Percentiles rank a stretch among this genome's conserved stretches.
These are phyloP conservation scores for Monodelphis domestica DNA, from an alignment of 2,797 vertebrate species.

Conservation along the genomic window DNA sequence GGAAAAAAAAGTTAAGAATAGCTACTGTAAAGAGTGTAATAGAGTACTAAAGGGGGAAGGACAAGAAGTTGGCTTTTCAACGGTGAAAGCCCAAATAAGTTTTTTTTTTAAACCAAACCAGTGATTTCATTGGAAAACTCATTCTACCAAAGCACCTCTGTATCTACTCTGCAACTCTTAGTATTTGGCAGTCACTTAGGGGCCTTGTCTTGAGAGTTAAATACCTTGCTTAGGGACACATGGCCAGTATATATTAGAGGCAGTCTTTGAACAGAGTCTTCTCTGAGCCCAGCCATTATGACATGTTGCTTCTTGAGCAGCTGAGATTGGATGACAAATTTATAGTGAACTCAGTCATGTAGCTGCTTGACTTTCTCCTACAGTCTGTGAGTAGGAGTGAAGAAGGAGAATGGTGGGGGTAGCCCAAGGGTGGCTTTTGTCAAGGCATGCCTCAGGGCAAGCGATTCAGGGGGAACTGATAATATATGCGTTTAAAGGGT, in stretches of 20 bases:
- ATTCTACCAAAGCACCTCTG: not conserved
- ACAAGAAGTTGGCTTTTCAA: slow-evolving; percentile 60
- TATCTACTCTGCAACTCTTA: not conserved
- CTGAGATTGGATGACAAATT: not conserved
- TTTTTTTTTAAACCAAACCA: not conserved
- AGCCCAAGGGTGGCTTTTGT: not conserved
- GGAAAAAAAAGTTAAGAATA: slow-evolving; percentile 43
- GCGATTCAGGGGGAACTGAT: not conserved
- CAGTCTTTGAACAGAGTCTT: not conserved
- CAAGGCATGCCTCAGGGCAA: not conserved
- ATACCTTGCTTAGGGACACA: not conserved
- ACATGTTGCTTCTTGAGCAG: not conserved
- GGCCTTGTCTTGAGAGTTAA: not conserved
- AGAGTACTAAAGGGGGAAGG: slow-evolving; percentile 20
- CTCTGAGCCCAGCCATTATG: not conserved
- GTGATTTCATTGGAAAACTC: not conserved
- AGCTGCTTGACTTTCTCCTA: not conserved
- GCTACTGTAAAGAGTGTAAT: not conserved
- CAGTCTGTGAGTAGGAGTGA: slow-evolving; percentile 4
- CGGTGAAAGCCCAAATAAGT: not conserved
- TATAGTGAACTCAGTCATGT: not conserved
- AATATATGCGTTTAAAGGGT: not conserved
- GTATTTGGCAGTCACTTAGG: not conserved
- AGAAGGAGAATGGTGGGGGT: not conserved
- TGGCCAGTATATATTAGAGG: not conserved